Conservation (phyloP, 2,888 invertebrate species). For the Agrotis clavis region DNA sequence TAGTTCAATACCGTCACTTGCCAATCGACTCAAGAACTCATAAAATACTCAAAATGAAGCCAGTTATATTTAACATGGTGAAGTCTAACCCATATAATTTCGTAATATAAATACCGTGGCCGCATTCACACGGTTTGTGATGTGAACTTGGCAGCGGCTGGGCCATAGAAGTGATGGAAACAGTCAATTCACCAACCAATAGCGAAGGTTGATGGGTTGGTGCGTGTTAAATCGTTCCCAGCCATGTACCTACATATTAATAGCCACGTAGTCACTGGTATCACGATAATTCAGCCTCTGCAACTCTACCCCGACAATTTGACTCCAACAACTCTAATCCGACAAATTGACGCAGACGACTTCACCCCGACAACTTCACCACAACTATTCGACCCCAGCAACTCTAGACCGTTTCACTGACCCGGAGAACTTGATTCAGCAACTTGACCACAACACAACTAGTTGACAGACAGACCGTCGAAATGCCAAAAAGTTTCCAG, state of each 20-base stretch:
- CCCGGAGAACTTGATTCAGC: no score
- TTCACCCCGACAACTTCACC: no score
- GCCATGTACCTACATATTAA: no score
- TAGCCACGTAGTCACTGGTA: not conserved
- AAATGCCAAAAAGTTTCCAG: no score
- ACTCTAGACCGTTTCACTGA: no score
- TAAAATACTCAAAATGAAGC: slow-evolving; percentile 4
- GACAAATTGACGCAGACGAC: no score
- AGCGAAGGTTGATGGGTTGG: not conserved
- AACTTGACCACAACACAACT: no score
- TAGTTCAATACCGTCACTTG: not conserved
- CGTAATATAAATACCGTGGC: slow-evolving; percentile 26
- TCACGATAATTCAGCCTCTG: not conserved
- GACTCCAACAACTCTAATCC: no score
- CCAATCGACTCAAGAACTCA: not conserved
- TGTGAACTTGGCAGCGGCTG: slow-evolving; percentile 38
- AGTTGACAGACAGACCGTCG: no score
- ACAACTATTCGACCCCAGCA: no score
- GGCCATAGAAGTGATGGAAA: not conserved
- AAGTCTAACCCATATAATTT: slow-evolving; percentile 22
- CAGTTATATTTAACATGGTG: slow-evolving; percentile 40
- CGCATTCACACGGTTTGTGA: slow-evolving; percentile 29
- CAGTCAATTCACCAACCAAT: not conserved
- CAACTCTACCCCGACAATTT: not conserved
- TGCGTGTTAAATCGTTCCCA: not conserved